Percentiles rank a stretch among this genome's conserved stretches.
phyloP scores from a whole-genome alignment of 2,888 invertebrate species.

The Adineta ricciae region DNA sequence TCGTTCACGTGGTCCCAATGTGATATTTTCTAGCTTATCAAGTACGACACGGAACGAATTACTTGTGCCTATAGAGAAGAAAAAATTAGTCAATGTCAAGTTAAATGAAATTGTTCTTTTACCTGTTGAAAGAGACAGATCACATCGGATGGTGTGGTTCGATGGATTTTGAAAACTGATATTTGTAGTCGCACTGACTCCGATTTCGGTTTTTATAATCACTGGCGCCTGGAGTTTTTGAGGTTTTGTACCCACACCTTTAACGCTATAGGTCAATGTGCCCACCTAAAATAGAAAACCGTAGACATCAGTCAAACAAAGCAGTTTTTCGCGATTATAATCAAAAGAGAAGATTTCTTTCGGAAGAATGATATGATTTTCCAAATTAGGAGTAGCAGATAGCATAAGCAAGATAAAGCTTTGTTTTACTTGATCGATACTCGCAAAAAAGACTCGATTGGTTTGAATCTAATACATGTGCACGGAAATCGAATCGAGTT shows the following conservation, averaged over 20 bases:
- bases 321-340: no score
- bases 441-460: not conserved
- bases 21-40: conserved; percentile 39
- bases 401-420: not conserved
- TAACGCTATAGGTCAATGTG: conserved; percentile 22
- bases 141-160: conserved; percentile 31
- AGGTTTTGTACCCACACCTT: conserved; percentile 32
- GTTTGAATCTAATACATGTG: not conserved
- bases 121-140: conserved; percentile 18
- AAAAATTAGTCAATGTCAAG: no score
- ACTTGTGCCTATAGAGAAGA: not conserved
- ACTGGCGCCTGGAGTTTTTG: conserved; percentile 23
- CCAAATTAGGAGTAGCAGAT: not conserved
- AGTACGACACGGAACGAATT: conserved; percentile 44
- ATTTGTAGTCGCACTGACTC: conserved; percentile 22
- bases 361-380: no score
- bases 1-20: conserved; percentile 45
- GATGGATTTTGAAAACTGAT: conserved; percentile 32
- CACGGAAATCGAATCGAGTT: not conserved
- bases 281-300: conserved; percentile 1
- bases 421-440: not conserved
- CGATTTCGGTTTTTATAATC: conserved; percentile 29
- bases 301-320: no score
- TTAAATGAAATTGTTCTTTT: not conserved
- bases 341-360: no score